Percentiles rank a stretch among this genome's conserved stretches.
These are phyloP conservation scores for Aythya baeri DNA, from an alignment of 2,113 vertebrate species.

Conservation along the genomic window DNA sequence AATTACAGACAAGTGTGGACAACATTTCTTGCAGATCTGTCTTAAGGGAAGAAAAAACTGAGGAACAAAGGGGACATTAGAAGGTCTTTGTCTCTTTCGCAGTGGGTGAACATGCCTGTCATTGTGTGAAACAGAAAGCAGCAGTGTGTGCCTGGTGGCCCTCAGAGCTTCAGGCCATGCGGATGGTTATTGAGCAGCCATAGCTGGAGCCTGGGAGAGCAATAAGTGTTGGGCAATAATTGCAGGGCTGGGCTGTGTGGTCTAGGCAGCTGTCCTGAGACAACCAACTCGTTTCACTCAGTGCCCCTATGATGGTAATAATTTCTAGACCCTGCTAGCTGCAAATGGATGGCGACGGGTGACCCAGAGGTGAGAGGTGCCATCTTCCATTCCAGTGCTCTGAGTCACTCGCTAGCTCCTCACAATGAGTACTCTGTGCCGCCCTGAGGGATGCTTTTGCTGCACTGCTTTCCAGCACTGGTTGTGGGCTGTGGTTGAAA, in stretches of 20 bases:
- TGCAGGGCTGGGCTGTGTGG: background rate
- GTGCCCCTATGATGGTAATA: background rate
- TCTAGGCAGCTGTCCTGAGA: constrained; percentile 19
- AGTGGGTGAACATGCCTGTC: constrained; percentile 35
- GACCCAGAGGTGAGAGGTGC: constrained; percentile 55
- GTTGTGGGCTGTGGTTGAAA: background rate
- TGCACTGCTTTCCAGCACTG: background rate
- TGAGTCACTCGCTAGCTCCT: background rate
- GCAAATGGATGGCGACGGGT: constrained; percentile 11
- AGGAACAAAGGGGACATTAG: constrained; percentile 38
- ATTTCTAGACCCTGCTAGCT: constrained; percentile 2
- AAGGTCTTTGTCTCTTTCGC: constrained; percentile 51
- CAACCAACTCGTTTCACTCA: background rate
- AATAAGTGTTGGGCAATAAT: background rate
- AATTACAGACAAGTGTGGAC: background rate
- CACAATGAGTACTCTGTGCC: constrained; percentile 28
- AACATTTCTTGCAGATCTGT: constrained; percentile 42
- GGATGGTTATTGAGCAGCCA: background rate
- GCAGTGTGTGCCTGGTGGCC: constrained; percentile 50
- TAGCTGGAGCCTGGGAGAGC: constrained; percentile 20
- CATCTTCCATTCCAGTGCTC: constrained; percentile 14
- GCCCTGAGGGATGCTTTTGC: background rate
- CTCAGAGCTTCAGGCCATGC: constrained; percentile 38
- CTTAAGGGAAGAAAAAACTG: background rate
- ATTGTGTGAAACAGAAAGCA: constrained; percentile 56